phyloP scores from a whole-genome alignment of 2,797 vertebrate species.

The Buphagus erythrorhynchus region DNA sequence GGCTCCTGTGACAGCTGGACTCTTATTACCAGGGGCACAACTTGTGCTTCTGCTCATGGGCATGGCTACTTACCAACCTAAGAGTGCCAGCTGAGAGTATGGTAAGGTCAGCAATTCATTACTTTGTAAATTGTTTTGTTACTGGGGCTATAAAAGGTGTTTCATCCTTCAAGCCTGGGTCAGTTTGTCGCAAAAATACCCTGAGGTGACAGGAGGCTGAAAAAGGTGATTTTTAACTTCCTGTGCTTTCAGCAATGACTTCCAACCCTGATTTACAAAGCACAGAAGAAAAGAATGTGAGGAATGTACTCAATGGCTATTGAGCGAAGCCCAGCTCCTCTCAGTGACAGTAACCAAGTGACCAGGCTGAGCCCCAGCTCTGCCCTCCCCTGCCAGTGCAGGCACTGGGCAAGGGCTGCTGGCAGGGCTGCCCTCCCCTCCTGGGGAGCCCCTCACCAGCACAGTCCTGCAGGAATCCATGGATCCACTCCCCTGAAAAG shows the following conservation, averaged over 20 bases:
- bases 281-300: slow-evolving; percentile 3
- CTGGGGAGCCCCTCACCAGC: neutral
- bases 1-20: neutral
- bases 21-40: neutral
- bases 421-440: neutral
- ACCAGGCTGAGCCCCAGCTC: neutral
- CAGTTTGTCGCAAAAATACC: neutral
- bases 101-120: neutral
- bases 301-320: neutral
- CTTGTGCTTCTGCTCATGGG: neutral
- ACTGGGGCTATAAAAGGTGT: neutral
- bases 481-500: neutral
- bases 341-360: neutral
- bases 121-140: neutral
- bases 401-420: neutral
- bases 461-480: fast-evolving
- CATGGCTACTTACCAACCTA: neutral
- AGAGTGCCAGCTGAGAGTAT: neutral
- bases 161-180: neutral
- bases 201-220: slow-evolving; percentile 6
- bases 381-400: neutral
- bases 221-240: slow-evolving; percentile 39
- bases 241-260: slow-evolving; percentile 1
- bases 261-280: neutral
- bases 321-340: neutral